phyloP scores from a whole-genome alignment of 2,888 invertebrate species.

The Euspilapteryx auroguttella region DNA sequence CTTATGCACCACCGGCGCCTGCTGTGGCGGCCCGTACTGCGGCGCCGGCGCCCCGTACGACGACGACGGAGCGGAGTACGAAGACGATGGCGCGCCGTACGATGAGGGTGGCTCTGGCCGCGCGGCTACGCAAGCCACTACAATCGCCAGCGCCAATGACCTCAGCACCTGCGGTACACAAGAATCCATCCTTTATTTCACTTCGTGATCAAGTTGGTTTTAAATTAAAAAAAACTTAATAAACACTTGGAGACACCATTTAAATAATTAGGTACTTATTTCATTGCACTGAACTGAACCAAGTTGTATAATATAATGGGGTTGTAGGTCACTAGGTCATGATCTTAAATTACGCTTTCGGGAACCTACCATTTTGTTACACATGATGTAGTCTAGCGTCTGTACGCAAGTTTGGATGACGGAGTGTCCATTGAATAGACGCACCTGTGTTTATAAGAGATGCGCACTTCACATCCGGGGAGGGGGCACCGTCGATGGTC shows the following conservation, averaged over 20 bases:
- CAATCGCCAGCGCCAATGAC: constrained; percentile 39
- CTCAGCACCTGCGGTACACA: constrained; percentile 46
- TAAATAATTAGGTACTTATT: too few species aligned
- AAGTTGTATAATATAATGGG: too few species aligned
- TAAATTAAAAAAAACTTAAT: too few species aligned
- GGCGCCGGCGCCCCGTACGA: constrained; percentile 60
- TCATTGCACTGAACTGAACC: too few species aligned
- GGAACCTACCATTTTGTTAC: constrained; percentile 49
- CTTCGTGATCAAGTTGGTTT: too few species aligned
- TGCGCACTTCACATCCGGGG: constrained; percentile 45
- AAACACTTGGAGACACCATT: too few species aligned
- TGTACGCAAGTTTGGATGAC: constrained; percentile 33
- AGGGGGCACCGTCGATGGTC: constrained; percentile 59
- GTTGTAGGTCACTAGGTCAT: constrained; percentile 24
- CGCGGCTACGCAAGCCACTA: constrained; percentile 39
- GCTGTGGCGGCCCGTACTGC: constrained; percentile 71
- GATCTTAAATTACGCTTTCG: constrained; percentile 9
- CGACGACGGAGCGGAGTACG: constrained; percentile 30
- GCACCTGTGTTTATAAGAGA: constrained; percentile 55
- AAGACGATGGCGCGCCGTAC: constrained; percentile 62
- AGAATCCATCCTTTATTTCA: too few species aligned
- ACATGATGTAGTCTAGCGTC: constrained; percentile 43
- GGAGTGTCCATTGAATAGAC: constrained; percentile 46
- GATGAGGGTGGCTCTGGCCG: constrained; percentile 60
- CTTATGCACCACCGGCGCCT: constrained; percentile 81